Percentiles rank a stretch among this genome's conserved stretches.
Evolutionary conservation across 1,140 invertebrate genomes (phyloP).

Genomic region (Cardiocondyla obscurior): DNA sequence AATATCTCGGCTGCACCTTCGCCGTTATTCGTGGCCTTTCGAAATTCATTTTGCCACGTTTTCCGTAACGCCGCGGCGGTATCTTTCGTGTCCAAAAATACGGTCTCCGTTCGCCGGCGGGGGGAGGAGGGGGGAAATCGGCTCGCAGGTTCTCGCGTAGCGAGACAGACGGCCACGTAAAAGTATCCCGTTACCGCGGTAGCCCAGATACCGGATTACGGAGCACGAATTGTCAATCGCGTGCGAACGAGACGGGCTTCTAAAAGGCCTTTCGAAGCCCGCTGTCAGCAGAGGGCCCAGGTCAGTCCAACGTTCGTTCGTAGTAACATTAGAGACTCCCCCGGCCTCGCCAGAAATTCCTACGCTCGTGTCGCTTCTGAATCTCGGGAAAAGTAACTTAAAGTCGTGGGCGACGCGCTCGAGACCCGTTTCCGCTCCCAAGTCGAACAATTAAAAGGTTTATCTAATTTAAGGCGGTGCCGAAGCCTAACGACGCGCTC

Average conservation of each 20-base stretch:
- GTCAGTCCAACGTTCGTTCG: neutral
- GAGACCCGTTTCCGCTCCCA: no score
- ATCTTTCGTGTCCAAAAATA: neutral
- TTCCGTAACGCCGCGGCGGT: no score
- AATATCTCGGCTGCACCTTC: neutral
- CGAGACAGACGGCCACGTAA: constrained; percentile 73
- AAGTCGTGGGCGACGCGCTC: no score
- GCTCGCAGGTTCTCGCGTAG: constrained; percentile 60
- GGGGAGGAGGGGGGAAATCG: no score
- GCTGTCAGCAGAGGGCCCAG: no score
- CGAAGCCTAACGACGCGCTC: neutral
- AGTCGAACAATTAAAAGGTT: no score
- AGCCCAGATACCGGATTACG: constrained; percentile 81
- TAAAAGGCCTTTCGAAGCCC: constrained; percentile 53
- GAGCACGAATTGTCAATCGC: constrained; percentile 79
- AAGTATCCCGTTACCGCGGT: constrained; percentile 79
- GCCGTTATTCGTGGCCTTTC: neutral
- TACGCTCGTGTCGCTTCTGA: neutral
- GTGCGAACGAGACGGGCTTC: constrained; percentile 59
- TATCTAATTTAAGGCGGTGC: no score
- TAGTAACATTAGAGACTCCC: neutral
- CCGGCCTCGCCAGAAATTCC: neutral
- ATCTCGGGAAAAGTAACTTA: neutral
- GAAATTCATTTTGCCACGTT: neutral
- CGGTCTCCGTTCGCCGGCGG: constrained; percentile 32